Evolutionary conservation across 1,140 invertebrate genomes (phyloP), one percentile per base, ranked within the genome.

Genomic region (Nylanderia fulva): DNA sequence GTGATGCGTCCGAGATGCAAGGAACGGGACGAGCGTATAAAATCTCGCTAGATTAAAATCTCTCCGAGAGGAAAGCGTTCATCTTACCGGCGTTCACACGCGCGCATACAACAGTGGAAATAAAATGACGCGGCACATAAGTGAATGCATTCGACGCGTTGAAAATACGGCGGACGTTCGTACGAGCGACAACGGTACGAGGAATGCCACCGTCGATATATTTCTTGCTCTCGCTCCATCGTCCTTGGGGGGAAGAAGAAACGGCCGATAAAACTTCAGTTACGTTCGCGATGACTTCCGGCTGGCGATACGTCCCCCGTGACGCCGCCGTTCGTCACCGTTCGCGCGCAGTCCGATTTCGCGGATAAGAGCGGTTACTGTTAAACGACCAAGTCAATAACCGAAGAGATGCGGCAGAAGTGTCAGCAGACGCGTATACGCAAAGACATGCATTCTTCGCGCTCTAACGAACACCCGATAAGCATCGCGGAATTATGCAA

Each of bases 271-370:
- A 84, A 66, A 83, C 85, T 84, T 56, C 58, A 72, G 61, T 66
- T 76, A 86, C 79, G 66, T 82, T 36, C 85, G 69, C 68, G 83
- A 86, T 56, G 48, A 86, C 84, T 86, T 86, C 85, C 85, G 83
- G 64, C 66, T 58, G 56, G 1, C 45, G 85, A 86, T 85, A 86
- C 64, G 72, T 77, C 64, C 82, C 8, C 72, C 58, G 74, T 66
- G 72, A 75, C 68, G 77, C 52, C 64, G 82, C 72, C 77, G 77
- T 80, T 80, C 77, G 56, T 82, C 61, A 56, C 61, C 48, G 29
- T 61, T 29, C 48, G 42, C 71, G 58, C 56, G 54, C 69, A 36
- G 27, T 29, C 68, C 29, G 76, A 87, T 87, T 87, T 87, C 86
- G 79, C 86, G 84, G 84, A 69, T 87, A 87, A 83, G 27, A 52